A percentile compares a stretch with the other conserved stretches of the same genome.
These are phyloP conservation scores for Ataeniobius toweri DNA, from an alignment of 2,797 vertebrate species.

Conservation along the genomic window DNA sequence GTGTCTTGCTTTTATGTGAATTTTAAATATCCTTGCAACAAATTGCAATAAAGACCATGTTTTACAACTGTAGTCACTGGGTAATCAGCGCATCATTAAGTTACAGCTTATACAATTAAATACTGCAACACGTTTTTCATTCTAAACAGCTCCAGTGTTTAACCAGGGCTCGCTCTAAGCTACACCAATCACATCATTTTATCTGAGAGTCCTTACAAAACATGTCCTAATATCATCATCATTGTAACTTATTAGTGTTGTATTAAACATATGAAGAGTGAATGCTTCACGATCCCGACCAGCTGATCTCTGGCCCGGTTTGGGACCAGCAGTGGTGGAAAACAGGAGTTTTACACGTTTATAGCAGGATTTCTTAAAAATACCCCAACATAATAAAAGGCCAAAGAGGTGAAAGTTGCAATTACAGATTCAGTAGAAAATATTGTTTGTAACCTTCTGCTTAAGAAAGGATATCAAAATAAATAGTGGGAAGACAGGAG, in stretches of 20 bases:
- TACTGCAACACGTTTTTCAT: not conserved
- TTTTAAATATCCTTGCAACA: not conserved
- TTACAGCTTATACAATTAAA: not conserved
- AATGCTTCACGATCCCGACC: not conserved
- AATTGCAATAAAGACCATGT: not conserved
- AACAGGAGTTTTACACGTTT: not conserved
- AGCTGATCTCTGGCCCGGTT: not conserved
- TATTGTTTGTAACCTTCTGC: no score
- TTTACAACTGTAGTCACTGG: no score
- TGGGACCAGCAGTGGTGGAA: not conserved
- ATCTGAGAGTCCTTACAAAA: not conserved
- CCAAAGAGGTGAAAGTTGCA: not conserved
- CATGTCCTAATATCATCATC: not conserved
- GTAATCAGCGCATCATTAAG: no score
- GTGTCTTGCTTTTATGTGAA: not conserved
- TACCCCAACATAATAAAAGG: not conserved
- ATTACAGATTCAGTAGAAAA: not conserved
- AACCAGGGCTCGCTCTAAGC: not conserved
- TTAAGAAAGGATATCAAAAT: not conserved
- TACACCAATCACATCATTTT: not conserved
- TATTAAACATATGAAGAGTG: not conserved
- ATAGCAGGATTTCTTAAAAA: not conserved
- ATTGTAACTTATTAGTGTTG: not conserved
- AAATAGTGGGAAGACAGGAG: not conserved
- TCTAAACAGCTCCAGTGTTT: not conserved